phyloP scores from a whole-genome alignment of 2,797 vertebrate genomes.

The Malurus leucopterus region DNA sequence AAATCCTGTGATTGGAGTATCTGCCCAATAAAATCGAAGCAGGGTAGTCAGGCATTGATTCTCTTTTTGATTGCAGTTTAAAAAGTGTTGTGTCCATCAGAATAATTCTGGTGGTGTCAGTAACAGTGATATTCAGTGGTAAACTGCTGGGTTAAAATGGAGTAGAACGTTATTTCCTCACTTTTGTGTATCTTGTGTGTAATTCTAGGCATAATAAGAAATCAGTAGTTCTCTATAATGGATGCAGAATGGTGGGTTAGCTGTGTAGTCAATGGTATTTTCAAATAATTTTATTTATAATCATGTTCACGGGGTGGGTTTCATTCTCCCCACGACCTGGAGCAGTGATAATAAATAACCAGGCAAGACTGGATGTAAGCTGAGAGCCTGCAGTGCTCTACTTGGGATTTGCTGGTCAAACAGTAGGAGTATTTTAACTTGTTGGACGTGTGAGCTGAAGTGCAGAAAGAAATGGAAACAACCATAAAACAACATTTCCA shows the following conservation, averaged over 20 bases:
- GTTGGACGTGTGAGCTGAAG: conserved; percentile 4
- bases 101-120: background rate
- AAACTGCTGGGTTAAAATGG: background rate
- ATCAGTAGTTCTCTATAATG: background rate
- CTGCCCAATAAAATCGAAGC: background rate
- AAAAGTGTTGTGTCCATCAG: background rate
- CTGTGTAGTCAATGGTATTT: background rate
- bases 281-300: background rate
- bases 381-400: background rate
- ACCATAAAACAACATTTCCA: conserved; percentile 9
- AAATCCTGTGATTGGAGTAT: background rate
- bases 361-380: background rate
- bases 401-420: background rate
- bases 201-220: background rate
- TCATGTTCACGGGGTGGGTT: background rate
- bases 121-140: background rate
- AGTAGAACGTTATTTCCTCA: background rate
- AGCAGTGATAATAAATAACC: background rate
- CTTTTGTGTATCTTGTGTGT: background rate
- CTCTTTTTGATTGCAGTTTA: background rate
- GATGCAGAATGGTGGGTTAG: background rate
- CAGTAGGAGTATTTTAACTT: conserved; percentile 21
- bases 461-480: conserved; percentile 16
- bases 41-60: background rate
- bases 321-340: background rate